Percentiles rank a stretch among this genome's conserved stretches.
These are phyloP conservation scores for Caenorhabditis sp. DNA, from an alignment of 2,888 invertebrate species.

Conservation along the genomic window DNA sequence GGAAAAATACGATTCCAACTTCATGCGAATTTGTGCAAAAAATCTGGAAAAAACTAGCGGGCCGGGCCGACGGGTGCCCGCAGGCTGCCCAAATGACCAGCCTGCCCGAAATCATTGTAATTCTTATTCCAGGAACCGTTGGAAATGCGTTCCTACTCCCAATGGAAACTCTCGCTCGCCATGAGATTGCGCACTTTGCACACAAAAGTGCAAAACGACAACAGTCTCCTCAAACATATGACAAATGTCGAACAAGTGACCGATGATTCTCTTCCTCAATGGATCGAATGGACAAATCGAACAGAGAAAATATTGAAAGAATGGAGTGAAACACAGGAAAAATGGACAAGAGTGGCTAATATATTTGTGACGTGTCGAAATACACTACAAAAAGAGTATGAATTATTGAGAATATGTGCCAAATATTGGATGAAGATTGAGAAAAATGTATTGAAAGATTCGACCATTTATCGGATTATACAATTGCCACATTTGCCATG, in stretches of 20 bases:
- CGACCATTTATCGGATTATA: slow-evolving; percentile 42
- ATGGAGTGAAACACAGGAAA: slow-evolving; percentile 34
- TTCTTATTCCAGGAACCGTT: slow-evolving; percentile 49
- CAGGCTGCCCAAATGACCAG: too few species aligned
- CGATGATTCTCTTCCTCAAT: slow-evolving; percentile 38
- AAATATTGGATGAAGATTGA: slow-evolving; percentile 51
- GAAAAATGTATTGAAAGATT: slow-evolving; percentile 39
- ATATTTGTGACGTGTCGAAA: slow-evolving; percentile 36
- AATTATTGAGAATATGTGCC: slow-evolving; percentile 40
- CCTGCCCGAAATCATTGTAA: too few species aligned
- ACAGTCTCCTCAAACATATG: slow-evolving; percentile 28
- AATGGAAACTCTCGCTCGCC: slow-evolving; percentile 50
- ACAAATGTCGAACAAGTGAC: slow-evolving; percentile 37
- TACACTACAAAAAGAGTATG: slow-evolving; percentile 34
- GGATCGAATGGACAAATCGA: slow-evolving; percentile 36
- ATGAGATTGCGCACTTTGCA: slow-evolving; percentile 13
- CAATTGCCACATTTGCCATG: slow-evolving; percentile 59
- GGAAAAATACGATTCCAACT: too few species aligned
- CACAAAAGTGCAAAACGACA: slow-evolving; percentile 20
- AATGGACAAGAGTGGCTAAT: slow-evolving; percentile 37
- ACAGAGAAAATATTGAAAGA: slow-evolving; percentile 23
- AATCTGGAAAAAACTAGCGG: too few species aligned
- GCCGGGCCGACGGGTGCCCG: too few species aligned
- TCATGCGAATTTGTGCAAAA: too few species aligned
- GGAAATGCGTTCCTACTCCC: slow-evolving; percentile 39